Conservation (phyloP, 2,888 invertebrate species). For the Drosophila pseudotakahashii region DNA sequence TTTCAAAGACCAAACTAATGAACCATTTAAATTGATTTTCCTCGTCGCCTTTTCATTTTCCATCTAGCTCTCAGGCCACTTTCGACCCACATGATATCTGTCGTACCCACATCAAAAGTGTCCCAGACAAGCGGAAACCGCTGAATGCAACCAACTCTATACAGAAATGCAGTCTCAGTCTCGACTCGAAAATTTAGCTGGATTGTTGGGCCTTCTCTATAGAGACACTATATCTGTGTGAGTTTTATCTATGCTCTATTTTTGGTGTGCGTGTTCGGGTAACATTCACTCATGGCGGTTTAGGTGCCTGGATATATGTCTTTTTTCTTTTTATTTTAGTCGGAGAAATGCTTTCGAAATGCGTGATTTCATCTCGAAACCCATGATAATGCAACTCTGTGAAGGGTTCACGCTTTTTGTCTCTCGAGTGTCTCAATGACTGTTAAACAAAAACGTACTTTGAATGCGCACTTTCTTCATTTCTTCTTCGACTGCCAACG, state of each 20-base stretch:
- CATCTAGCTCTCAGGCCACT: constrained; percentile 20
- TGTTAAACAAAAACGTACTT: constrained; percentile 24
- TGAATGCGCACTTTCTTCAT: constrained; percentile 36
- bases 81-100: constrained; percentile 41
- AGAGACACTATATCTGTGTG: constrained; percentile 45
- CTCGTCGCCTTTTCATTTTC: constrained; percentile 24
- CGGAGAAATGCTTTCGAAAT: constrained; percentile 47
- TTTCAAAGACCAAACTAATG: constrained; percentile 21
- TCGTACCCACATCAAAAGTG: constrained; percentile 59
- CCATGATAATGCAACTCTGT: constrained; percentile 63
- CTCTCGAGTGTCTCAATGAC: constrained; percentile 18
- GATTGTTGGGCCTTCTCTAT: constrained; percentile 7
- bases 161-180: constrained; percentile 29
- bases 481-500: constrained; percentile 45
- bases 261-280: constrained; percentile 63
- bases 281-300: constrained; percentile 63
- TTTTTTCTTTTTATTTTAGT: constrained; percentile 38
- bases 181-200: constrained; percentile 14
- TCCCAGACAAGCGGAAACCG: constrained; percentile 36
- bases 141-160: constrained; percentile 29
- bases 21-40: constrained; percentile 31
- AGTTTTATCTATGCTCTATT: constrained; percentile 41
- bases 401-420: constrained; percentile 50
- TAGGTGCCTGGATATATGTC: constrained; percentile 8
- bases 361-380: constrained; percentile 52